A percentile compares a stretch with the other conserved stretches of the same genome.
phyloP scores from a whole-genome alignment of 2,888 invertebrate genomes.

The Stegophylla sp. region DNA sequence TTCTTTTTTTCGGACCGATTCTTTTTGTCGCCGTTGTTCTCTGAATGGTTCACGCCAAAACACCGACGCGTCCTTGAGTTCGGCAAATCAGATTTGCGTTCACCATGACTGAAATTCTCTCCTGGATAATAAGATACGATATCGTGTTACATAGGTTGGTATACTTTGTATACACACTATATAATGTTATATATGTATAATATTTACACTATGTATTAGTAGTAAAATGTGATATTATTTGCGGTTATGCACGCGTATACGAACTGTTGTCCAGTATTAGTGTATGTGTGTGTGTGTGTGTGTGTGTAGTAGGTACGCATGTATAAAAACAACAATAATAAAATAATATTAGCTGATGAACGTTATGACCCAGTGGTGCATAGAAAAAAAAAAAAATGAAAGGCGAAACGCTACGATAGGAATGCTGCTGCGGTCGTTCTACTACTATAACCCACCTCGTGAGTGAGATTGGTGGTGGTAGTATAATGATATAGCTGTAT shows the following conservation, averaged over 20 bases:
- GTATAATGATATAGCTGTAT: neutral
- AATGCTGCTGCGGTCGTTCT: constrained; percentile 8
- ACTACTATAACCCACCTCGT: neutral
- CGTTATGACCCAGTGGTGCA: constrained; percentile 27
- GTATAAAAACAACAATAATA: neutral
- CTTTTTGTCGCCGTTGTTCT: neutral
- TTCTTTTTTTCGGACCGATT: neutral
- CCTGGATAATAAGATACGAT: neutral
- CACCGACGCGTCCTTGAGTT: constrained; percentile 45
- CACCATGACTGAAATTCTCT: constrained; percentile 37
- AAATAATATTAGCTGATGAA: neutral
- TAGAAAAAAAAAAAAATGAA: constrained; percentile 39
- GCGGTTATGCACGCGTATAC: neutral
- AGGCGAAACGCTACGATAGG: constrained; percentile 31
- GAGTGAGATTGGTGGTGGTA: neutral
- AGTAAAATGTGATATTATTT: neutral
- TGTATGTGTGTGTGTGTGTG: neutral
- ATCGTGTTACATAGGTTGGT: neutral
- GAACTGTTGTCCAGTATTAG: neutral
- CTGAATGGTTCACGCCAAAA: constrained; percentile 3
- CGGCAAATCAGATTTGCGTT: constrained; percentile 11
- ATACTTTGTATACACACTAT: neutral
- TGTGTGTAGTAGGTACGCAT: neutral
- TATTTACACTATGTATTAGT: neutral
- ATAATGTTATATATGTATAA: neutral